Conservation (phyloP, 2,888 invertebrate genomes). For the Spodoptera picta region DNA sequence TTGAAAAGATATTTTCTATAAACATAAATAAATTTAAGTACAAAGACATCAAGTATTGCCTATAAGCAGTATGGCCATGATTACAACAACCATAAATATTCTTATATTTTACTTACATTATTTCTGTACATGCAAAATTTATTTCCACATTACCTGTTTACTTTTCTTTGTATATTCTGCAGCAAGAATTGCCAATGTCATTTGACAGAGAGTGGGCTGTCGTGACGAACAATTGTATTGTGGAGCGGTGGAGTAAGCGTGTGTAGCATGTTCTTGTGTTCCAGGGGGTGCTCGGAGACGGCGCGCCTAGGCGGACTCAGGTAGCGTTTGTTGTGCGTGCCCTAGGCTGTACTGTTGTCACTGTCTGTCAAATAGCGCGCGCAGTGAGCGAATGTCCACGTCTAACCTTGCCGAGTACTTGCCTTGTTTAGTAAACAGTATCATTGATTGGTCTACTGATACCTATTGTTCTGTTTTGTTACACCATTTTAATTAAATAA, state of each 20-base stretch:
- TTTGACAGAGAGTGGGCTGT: too few species aligned
- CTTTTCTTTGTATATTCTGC: too few species aligned
- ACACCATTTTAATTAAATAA: not conserved
- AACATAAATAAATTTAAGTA: too few species aligned
- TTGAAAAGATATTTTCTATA: too few species aligned
- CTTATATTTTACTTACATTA: too few species aligned
- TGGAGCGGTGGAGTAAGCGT: conserved; percentile 76
- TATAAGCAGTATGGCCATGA: too few species aligned
- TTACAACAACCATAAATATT: too few species aligned
- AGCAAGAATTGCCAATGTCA: too few species aligned
- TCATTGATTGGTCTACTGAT: conserved; percentile 14
- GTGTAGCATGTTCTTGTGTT: conserved; percentile 88
- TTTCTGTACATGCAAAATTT: too few species aligned
- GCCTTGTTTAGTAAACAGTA: conserved; percentile 56
- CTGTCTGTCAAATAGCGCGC: conserved; percentile 87
- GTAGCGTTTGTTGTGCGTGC: conserved; percentile 89
- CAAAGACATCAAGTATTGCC: too few species aligned
- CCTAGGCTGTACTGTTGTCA: conserved; percentile 88
- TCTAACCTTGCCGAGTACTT: conserved; percentile 69
- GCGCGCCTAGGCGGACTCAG: conserved; percentile 85
- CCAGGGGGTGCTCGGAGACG: conserved; percentile 85
- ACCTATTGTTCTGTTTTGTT: not conserved
- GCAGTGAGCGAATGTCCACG: conserved; percentile 81
- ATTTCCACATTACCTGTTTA: too few species aligned
- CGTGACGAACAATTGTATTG: conserved; percentile 38